phyloP scores from a whole-genome alignment of 2,888 invertebrate genomes.

The Podabrus alpinus region DNA sequence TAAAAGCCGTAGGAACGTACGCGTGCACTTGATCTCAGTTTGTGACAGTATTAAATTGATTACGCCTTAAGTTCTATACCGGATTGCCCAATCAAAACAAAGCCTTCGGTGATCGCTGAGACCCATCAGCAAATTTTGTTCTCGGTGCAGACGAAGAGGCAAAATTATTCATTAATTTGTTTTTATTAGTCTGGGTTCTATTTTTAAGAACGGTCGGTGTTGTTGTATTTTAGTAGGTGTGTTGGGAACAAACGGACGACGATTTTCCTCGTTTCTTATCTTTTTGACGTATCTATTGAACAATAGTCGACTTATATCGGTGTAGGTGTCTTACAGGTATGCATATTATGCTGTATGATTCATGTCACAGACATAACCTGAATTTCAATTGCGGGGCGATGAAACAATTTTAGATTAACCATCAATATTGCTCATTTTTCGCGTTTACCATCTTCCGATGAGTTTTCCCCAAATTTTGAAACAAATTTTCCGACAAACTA shows the following conservation, averaged over 20 bases:
- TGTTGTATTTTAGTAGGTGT: slow-evolving; percentile 24
- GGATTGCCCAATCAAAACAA: neutral
- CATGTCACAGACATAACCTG: slow-evolving; percentile 19
- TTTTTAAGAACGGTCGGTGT: slow-evolving; percentile 3
- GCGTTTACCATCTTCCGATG: neutral
- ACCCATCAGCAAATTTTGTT: neutral
- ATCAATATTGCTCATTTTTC: neutral
- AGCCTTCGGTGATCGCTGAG: neutral
- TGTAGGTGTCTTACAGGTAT: slow-evolving; percentile 27
- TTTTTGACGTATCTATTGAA: slow-evolving; percentile 31
- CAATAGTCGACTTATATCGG: slow-evolving; percentile 30
- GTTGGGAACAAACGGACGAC: slow-evolving; percentile 22
- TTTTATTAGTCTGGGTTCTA: neutral
- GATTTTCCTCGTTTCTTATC: slow-evolving; percentile 33
- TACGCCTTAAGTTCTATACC: neutral
- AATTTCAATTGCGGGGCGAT: slow-evolving; percentile 8
- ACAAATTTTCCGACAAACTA: neutral
- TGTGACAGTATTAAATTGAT: too few relatives aligned
- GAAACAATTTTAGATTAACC: neutral
- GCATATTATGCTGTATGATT: slow-evolving; percentile 25
- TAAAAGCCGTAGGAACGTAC: neutral
- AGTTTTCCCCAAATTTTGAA: neutral
- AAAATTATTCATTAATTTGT: neutral
- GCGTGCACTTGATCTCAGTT: neutral
- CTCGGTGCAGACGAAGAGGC: too few relatives aligned